These are phyloP conservation scores for Hylyphantes graminicola DNA, from an alignment of 1,140 invertebrate species.

Conservation along the genomic window DNA sequence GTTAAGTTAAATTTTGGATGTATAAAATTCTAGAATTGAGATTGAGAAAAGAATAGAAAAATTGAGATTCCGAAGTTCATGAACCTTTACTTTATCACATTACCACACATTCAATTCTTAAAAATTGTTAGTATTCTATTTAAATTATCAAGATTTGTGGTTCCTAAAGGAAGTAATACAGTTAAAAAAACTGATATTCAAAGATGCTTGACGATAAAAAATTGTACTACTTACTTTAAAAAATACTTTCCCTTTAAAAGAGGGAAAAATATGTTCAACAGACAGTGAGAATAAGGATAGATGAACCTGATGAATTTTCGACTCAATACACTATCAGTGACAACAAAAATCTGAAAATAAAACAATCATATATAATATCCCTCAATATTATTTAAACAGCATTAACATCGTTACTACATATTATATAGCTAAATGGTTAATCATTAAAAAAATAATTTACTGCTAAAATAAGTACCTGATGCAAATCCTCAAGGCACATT, in stretches of 20 bases:
- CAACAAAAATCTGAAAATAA: slow-evolving; percentile 44
- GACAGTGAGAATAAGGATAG: slow-evolving; percentile 28
- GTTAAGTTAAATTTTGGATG: too few species aligned
- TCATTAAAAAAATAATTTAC: not conserved
- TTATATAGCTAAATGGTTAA: not conserved
- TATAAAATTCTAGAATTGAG: too few species aligned
- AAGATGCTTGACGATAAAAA: not conserved
- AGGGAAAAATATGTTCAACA: slow-evolving; percentile 26
- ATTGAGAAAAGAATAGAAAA: too few species aligned
- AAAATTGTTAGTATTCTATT: too few species aligned
- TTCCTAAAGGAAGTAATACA: too few species aligned
- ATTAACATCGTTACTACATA: not conserved
- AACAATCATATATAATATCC: not conserved
- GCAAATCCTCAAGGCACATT: slow-evolving; percentile 41
- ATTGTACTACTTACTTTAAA: slow-evolving; percentile 25
- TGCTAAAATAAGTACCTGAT: slow-evolving; percentile 16
- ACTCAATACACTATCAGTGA: not conserved
- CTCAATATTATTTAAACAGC: not conserved
- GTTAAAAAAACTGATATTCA: not conserved
- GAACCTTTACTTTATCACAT: too few species aligned
- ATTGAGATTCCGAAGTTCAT: too few species aligned
- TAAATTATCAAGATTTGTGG: too few species aligned
- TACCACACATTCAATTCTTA: too few species aligned
- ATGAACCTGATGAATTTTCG: slow-evolving; percentile 19
- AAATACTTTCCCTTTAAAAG: slow-evolving; percentile 26